Evolutionary conservation across 2,113 vertebrate genomes (phyloP).

Genomic region (Plecturocebus donacophilus): DNA sequence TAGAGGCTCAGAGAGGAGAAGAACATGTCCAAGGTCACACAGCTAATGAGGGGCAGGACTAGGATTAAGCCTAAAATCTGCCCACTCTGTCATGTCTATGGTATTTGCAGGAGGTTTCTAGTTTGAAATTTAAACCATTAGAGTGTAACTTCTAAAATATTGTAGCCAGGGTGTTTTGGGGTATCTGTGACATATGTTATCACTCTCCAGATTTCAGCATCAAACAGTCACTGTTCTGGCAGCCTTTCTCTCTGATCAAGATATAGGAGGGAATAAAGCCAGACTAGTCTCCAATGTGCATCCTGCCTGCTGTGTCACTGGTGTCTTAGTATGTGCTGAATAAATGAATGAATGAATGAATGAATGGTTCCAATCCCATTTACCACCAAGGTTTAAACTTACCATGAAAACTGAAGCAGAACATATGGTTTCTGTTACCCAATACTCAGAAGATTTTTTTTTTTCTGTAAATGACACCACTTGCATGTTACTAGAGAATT

Average conservation of each 20-base stretch:
- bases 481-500: slow-evolving; percentile 48
- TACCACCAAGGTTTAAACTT: background rate
- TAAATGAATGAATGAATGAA: background rate
- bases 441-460: background rate
- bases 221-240: background rate
- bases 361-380: background rate
- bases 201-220: background rate
- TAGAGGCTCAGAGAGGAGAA: background rate
- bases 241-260: background rate
- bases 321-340: background rate
- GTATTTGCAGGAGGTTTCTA: background rate
- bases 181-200: background rate
- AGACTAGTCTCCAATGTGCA: background rate
- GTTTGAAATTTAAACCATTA: background rate
- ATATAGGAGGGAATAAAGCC: background rate
- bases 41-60: background rate
- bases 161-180: background rate
- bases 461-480: slow-evolving; percentile 21
- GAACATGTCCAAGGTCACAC: background rate
- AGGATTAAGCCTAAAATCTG: background rate
- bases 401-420: background rate
- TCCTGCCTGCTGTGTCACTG: rapidly evolving
- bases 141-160: background rate
- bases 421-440: background rate
- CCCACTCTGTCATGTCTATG: background rate